Conservation (phyloP, 2,797 vertebrate species). For the Molossus molossus region DNA sequence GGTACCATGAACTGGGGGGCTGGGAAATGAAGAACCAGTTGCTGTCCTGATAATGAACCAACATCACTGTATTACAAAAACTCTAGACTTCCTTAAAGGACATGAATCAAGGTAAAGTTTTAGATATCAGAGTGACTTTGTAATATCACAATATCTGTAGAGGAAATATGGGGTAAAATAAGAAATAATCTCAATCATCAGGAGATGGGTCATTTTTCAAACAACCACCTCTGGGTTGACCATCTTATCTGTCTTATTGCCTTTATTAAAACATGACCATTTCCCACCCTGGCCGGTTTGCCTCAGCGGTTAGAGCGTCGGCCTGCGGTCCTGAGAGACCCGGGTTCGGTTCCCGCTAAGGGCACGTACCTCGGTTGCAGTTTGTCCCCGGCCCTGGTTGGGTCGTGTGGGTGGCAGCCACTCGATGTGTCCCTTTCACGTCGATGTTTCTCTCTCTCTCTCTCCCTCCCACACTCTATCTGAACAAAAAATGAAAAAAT, state of each 20-base stretch:
- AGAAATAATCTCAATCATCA: background rate
- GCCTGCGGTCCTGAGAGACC: too few relatives aligned
- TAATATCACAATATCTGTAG: background rate
- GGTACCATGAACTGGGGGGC: background rate
- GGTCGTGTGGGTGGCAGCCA: too few relatives aligned
- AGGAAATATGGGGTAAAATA: background rate
- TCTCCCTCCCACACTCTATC: too few relatives aligned
- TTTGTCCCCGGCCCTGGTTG: too few relatives aligned
- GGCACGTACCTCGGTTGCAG: too few relatives aligned
- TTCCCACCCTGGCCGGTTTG: too few relatives aligned
- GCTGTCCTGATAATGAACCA: background rate
- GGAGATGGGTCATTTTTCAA: background rate
- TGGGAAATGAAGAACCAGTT: background rate
- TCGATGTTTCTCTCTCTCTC: too few relatives aligned
- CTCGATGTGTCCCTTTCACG: too few relatives aligned
- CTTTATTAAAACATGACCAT: background rate
- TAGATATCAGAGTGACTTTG: conserved; percentile 20
- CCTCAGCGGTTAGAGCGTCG: too few relatives aligned
- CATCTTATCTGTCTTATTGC: background rate
- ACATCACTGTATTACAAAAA: background rate
- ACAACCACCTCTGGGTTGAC: background rate
- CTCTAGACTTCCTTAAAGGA: background rate
- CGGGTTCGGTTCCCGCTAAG: too few relatives aligned
- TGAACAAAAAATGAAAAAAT: too few relatives aligned
- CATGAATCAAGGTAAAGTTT: conserved; percentile 27